Evolutionary conservation across 2,797 vertebrate species (phyloP).

Genomic region (Catharus ustulatus): DNA sequence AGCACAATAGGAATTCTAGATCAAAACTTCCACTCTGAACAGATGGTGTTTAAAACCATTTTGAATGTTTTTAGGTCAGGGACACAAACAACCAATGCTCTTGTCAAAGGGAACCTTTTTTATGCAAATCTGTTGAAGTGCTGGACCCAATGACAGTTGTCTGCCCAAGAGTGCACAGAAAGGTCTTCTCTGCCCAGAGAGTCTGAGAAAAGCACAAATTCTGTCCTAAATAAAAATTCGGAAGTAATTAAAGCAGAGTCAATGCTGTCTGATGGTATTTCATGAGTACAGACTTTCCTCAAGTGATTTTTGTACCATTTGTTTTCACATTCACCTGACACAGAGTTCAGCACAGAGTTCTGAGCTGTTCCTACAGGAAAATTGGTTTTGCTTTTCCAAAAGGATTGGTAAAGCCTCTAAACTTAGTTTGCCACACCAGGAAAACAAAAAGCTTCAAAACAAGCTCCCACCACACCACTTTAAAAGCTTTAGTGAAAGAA

Average conservation of each 20-base stretch:
- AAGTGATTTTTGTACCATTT: not conserved
- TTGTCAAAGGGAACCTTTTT: not conserved
- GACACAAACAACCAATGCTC: not conserved
- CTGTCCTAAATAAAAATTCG: not conserved
- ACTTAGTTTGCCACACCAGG: not conserved
- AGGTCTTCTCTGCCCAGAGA: not conserved
- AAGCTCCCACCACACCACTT: not conserved
- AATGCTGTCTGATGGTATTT: not conserved
- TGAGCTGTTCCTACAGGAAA: constrained; percentile 36
- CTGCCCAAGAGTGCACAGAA: not conserved
- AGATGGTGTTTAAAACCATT: not conserved
- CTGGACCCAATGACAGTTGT: not conserved
- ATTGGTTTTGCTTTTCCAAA: not conserved
- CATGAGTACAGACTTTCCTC: not conserved
- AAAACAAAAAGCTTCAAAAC: not conserved
- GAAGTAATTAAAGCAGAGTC: not conserved
- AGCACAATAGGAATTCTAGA: not conserved
- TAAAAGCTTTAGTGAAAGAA: not conserved
- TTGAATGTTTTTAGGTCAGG: not conserved
- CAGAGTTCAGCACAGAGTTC: not conserved
- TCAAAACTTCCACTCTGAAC: not conserved
- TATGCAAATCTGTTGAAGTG: not conserved
- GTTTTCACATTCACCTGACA: not conserved
- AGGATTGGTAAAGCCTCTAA: not conserved
- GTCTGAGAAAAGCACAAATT: not conserved